Evolutionary conservation across 1,140 invertebrate species (phyloP).

Genomic region (Aethina tumida): DNA sequence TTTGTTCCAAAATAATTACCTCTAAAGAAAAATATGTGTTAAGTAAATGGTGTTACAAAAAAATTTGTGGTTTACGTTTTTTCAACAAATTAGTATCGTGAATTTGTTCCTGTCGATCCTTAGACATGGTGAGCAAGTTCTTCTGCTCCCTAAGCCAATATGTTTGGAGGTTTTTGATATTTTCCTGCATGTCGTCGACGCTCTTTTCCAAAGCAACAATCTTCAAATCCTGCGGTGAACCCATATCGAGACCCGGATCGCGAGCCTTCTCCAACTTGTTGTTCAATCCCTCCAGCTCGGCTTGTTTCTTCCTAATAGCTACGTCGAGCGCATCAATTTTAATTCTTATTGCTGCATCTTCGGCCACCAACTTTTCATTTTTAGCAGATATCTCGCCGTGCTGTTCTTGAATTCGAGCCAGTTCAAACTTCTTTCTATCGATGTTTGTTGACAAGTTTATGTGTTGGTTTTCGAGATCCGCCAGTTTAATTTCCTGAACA

Average conservation of each 20-base stretch:
- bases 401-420: no score
- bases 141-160: slow-evolving; percentile 66
- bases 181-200: slow-evolving; percentile 46
- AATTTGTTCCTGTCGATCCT: slow-evolving; percentile 53
- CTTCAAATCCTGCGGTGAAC: slow-evolving; percentile 43
- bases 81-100: slow-evolving; percentile 53
- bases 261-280: slow-evolving; percentile 46
- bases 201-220: slow-evolving; percentile 49
- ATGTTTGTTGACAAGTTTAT: no score
- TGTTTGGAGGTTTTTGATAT: slow-evolving; percentile 52
- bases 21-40: slow-evolving; percentile 42
- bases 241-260: slow-evolving; percentile 20
- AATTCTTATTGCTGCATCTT: no score
- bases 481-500: no score
- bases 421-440: no score
- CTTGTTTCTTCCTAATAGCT: slow-evolving; percentile 44
- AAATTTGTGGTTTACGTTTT: slow-evolving; percentile 44
- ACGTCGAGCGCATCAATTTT: slow-evolving; percentile 31
- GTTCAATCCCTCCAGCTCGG: slow-evolving; percentile 42
- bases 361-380: no score
- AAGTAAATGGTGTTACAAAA: slow-evolving; percentile 7
- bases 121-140: slow-evolving; percentile 52
- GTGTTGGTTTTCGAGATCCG: no score
- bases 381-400: no score
- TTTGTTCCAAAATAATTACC: slow-evolving; percentile 63